phyloP scores from a whole-genome alignment of 2,888 invertebrate genomes.

The Polyploca ridens region DNA sequence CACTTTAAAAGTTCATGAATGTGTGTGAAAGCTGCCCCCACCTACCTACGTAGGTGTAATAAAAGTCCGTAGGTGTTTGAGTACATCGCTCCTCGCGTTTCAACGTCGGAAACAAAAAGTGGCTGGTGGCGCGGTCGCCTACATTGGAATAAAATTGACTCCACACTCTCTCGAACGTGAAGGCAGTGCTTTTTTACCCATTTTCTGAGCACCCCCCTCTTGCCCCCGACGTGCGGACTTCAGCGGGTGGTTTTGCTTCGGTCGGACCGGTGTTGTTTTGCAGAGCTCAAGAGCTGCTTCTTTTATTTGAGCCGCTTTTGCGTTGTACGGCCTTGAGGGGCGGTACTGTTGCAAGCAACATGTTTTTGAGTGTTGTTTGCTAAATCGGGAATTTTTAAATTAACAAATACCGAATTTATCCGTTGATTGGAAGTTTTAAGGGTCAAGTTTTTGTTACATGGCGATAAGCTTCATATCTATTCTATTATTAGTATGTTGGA shows the following conservation, averaged over 20 bases:
- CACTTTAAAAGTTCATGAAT: conserved; percentile 38
- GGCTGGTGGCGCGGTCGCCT: conserved; percentile 81
- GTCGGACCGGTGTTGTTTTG: conserved; percentile 82
- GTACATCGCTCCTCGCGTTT: conserved; percentile 81
- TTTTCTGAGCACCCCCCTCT: conserved; percentile 62
- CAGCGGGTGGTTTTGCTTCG: conserved; percentile 84
- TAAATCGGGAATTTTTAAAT: conserved; percentile 80
- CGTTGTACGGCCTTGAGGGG: conserved; percentile 80
- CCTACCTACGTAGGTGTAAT: conserved; percentile 65
- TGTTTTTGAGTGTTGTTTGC: conserved; percentile 79
- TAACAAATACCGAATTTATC: conserved; percentile 73
- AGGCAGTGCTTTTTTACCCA: conserved; percentile 77
- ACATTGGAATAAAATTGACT: conserved; percentile 85
- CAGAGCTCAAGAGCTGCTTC: conserved; percentile 82
- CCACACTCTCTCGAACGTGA: conserved; percentile 84
- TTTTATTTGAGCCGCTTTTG: conserved; percentile 83
- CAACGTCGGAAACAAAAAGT: conserved; percentile 83
- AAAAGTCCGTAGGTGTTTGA: conserved; percentile 82
- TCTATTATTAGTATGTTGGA: no score
- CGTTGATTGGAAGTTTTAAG: conserved; percentile 55
- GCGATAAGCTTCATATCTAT: background rate
- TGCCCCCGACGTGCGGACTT: conserved; percentile 69
- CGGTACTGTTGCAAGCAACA: conserved; percentile 69
- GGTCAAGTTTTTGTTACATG: conserved; percentile 5
- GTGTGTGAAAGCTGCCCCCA: conserved; percentile 25